Evolutionary conservation across 2,113 vertebrate genomes (phyloP).

Genomic region (Poicephalus gulielmi): DNA sequence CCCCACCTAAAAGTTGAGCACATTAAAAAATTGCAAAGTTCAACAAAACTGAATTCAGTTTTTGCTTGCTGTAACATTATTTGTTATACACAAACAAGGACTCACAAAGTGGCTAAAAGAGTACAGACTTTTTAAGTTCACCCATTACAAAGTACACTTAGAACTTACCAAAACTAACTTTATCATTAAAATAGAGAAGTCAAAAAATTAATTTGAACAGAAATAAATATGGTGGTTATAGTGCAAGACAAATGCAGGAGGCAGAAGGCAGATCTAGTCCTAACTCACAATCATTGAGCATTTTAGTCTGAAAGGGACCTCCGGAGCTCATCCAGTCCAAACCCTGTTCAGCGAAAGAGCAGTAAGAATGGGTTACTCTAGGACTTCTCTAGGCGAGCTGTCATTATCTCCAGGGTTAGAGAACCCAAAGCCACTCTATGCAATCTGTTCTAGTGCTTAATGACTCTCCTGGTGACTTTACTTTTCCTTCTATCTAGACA

Average conservation of each 20-base stretch:
- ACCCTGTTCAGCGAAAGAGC: neutral
- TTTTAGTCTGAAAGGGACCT: neutral
- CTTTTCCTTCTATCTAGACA: neutral
- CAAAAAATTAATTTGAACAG: neutral
- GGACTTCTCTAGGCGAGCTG: neutral
- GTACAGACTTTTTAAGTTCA: neutral
- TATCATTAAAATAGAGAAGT: neutral
- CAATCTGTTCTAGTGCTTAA: neutral
- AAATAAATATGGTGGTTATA: neutral
- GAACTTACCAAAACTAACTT: neutral
- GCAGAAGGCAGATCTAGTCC: neutral
- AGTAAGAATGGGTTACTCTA: neutral
- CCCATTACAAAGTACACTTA: neutral
- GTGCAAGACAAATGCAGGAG: neutral
- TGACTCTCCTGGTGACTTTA: neutral
- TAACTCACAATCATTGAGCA: neutral
- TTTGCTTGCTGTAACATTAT: neutral
- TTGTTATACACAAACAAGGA: neutral
- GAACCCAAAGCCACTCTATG: neutral
- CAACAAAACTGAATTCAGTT: neutral
- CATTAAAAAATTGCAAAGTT: neutral
- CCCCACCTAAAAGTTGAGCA: neutral
- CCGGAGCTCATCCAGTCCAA: neutral
- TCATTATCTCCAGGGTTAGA: neutral
- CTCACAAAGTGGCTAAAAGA: neutral